These are phyloP conservation scores for Apaloderma vittatum DNA, from an alignment of 2,113 vertebrate genomes.

Conservation along the genomic window DNA sequence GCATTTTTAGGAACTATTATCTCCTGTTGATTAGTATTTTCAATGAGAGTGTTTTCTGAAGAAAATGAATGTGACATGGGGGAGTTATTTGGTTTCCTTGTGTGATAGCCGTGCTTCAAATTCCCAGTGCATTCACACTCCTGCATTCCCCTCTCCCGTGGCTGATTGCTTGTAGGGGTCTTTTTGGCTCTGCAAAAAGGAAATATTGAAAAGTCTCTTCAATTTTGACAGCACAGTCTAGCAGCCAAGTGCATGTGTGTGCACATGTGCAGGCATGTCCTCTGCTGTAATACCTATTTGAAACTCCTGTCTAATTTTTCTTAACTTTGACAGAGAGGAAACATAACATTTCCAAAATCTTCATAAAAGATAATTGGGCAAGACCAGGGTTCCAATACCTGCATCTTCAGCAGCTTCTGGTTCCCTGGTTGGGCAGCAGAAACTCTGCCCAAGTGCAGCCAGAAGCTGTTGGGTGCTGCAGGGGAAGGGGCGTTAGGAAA, in stretches of 20 bases:
- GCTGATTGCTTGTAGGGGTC: neutral
- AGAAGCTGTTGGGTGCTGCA: neutral
- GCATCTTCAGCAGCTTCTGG: neutral
- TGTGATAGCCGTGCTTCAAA: neutral
- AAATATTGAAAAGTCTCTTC: neutral
- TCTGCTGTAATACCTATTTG: neutral
- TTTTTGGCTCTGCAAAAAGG: neutral
- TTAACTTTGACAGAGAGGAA: neutral
- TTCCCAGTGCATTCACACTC: neutral
- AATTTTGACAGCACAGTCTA: neutral
- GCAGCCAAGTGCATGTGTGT: neutral
- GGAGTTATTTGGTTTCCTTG: neutral
- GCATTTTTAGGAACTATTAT: neutral
- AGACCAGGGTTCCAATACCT: neutral
- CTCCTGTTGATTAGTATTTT: neutral
- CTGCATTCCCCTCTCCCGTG: neutral
- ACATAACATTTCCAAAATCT: neutral
- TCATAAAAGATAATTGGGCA: neutral
- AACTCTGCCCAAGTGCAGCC: accelerated
- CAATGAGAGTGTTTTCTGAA: neutral
- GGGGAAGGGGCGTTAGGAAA: neutral
- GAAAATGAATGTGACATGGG: accelerated
- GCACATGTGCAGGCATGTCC: neutral
- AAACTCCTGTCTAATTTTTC: neutral
- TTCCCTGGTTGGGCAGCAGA: neutral